These are phyloP conservation scores for Reinhardtius hippoglossoides DNA, from an alignment of 2,113 vertebrate species.

Conservation along the genomic window DNA sequence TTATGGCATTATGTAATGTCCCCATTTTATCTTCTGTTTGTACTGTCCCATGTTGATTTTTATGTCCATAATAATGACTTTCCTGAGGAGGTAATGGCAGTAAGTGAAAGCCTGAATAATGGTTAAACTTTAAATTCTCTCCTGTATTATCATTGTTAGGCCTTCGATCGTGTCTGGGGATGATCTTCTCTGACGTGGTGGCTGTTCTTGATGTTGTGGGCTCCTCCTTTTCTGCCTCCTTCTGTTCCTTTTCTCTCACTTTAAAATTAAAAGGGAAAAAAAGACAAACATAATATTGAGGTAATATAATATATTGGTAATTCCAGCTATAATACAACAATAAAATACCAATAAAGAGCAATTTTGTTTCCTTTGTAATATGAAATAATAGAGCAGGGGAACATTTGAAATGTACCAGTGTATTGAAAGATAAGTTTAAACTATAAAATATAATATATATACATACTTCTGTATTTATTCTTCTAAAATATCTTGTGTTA, in stretches of 20 bases:
- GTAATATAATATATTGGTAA: neutral
- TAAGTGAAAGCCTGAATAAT: slow-evolving; percentile 70
- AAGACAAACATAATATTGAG: neutral
- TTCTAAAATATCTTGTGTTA: neutral
- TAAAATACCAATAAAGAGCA: neutral
- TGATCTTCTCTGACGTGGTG: slow-evolving; percentile 2
- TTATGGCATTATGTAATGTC: slow-evolving; percentile 67
- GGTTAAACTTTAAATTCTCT: slow-evolving; percentile 35
- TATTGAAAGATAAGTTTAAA: neutral
- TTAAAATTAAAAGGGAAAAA: slow-evolving; percentile 3
- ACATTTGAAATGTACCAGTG: no score
- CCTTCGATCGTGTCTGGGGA: slow-evolving; percentile 2
- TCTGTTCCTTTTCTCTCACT: slow-evolving; percentile 68
- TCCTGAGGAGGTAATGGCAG: slow-evolving; percentile 77
- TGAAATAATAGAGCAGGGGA: no score
- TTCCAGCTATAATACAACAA: neutral
- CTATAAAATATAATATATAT: neutral
- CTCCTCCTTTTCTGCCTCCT: slow-evolving; percentile 25
- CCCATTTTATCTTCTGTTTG: slow-evolving; percentile 82
- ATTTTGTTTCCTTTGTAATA: neutral
- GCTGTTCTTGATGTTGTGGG: slow-evolving; percentile 18
- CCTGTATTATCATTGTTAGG: neutral
- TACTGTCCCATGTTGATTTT: slow-evolving; percentile 11
- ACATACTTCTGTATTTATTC: neutral
- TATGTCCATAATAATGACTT: slow-evolving; percentile 24